These are phyloP conservation scores for Dendroctonus ponderosae DNA, from an alignment of 1,140 invertebrate species.

Conservation along the genomic window DNA sequence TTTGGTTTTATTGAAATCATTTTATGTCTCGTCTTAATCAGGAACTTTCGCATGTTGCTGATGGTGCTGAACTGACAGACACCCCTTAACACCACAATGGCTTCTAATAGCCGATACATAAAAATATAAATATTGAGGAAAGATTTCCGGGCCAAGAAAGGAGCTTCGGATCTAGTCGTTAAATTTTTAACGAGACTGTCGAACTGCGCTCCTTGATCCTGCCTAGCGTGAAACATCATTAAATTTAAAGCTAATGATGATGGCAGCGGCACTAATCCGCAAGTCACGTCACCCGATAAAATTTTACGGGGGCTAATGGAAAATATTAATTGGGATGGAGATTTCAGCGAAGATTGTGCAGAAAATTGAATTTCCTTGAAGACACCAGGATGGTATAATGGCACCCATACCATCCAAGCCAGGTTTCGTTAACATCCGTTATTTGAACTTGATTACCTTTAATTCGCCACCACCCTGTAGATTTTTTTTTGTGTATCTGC, in stretches of 20 bases:
- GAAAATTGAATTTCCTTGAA: too few relatives aligned
- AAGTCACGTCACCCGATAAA: constrained; percentile 29
- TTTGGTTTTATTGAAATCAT: neutral
- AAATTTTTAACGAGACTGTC: constrained; percentile 43
- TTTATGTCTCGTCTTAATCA: neutral
- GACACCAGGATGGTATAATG: too few relatives aligned
- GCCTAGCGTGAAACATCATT: constrained; percentile 49
- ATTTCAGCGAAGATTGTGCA: neutral
- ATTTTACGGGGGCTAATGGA: constrained; percentile 18
- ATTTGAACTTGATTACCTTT: too few relatives aligned
- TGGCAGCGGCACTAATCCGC: constrained; percentile 22
- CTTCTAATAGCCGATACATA: neutral
- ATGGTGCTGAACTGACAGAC: neutral
- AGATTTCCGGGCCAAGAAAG: neutral
- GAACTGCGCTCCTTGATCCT: constrained; percentile 43
- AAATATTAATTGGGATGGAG: neutral
- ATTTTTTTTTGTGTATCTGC: too few relatives aligned
- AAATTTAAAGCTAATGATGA: constrained; percentile 49
- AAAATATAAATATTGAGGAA: neutral
- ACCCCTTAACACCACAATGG: neutral
- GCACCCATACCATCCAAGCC: too few relatives aligned
- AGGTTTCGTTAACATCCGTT: too few relatives aligned
- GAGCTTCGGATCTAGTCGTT: constrained; percentile 40
- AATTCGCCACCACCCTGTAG: too few relatives aligned
- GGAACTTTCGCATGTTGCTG: neutral